Percentiles rank a stretch among this genome's conserved stretches.
Conservation (phyloP, 2,888 invertebrate genomes). For the Cinara cedri region DNA sequence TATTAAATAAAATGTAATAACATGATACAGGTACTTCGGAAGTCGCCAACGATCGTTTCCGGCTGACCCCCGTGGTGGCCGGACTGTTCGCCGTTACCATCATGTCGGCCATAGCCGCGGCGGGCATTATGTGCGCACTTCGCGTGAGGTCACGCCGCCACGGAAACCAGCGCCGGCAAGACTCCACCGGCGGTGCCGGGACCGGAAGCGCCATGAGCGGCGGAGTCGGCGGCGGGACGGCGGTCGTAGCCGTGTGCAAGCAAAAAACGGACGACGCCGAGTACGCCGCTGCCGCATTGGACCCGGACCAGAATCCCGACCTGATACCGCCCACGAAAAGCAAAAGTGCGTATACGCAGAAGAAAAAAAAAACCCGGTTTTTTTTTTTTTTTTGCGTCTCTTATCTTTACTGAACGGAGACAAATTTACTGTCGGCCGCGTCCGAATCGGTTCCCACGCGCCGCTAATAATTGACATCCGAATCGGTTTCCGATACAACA, state of each 20-base stretch:
- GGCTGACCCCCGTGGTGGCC: slow-evolving; percentile 40
- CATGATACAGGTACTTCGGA: slow-evolving; percentile 37
- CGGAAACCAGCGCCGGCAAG: slow-evolving; percentile 2
- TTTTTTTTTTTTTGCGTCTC: background rate
- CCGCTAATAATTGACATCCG: too few relatives aligned
- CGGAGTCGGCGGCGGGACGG: slow-evolving; percentile 8
- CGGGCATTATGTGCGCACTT: slow-evolving; percentile 44
- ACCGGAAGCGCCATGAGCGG: slow-evolving; percentile 18
- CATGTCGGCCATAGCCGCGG: slow-evolving; percentile 28
- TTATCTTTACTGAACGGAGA: too few relatives aligned
- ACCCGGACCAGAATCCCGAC: slow-evolving; percentile 67
- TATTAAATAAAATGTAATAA: too few relatives aligned
- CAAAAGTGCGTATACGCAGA: slow-evolving; percentile 57
- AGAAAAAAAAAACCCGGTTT: background rate
- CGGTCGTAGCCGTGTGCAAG: slow-evolving; percentile 34
- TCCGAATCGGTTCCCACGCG: too few relatives aligned
- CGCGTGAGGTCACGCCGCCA: slow-evolving; percentile 38
- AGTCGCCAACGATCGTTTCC: slow-evolving; percentile 30
- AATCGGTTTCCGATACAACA: too few relatives aligned
- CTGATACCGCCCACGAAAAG: slow-evolving; percentile 64
- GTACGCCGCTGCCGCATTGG: slow-evolving; percentile 18
- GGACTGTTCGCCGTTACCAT: slow-evolving; percentile 41
- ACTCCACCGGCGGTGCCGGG: slow-evolving; percentile 1
- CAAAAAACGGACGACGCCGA: slow-evolving; percentile 26
- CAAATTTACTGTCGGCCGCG: too few relatives aligned